phyloP scores from a whole-genome alignment of 2,888 invertebrate genomes.

The Miltochrista miniata region DNA sequence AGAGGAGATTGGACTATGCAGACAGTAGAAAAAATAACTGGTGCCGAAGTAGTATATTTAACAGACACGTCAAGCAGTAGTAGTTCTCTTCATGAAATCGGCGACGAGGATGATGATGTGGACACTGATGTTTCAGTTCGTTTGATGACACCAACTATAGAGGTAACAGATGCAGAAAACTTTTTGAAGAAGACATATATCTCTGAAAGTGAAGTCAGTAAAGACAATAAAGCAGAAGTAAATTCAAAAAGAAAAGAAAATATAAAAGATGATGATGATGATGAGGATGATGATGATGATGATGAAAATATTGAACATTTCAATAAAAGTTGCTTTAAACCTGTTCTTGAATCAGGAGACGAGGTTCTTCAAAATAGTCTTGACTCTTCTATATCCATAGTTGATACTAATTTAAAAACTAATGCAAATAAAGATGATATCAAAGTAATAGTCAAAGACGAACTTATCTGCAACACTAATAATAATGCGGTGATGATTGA shows the following conservation, averaged over 20 bases:
- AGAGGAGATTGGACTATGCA: constrained; percentile 81
- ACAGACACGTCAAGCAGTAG: constrained; percentile 87
- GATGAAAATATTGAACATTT: background rate
- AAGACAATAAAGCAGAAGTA: constrained; percentile 5
- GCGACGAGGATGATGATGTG: constrained; percentile 73
- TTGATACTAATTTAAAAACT: constrained; percentile 1
- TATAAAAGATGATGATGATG: no score
- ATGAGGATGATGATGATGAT: background rate
- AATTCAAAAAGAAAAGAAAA: background rate
- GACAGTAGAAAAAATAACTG: constrained; percentile 79
- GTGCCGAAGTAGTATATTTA: constrained; percentile 87
- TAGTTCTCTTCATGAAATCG: constrained; percentile 82
- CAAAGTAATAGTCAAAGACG: constrained; percentile 10
- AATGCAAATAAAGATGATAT: constrained; percentile 10
- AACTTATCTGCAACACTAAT: constrained; percentile 1
- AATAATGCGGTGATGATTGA: constrained; percentile 15
- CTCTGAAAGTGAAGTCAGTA: constrained; percentile 25
- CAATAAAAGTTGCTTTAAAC: background rate
- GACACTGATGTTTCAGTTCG: constrained; percentile 76
- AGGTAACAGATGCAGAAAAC: constrained; percentile 74
- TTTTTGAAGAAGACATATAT: constrained; percentile 65
- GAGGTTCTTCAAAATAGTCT: background rate
- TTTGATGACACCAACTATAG: constrained; percentile 78
- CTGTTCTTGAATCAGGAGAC: constrained; percentile 10
- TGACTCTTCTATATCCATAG: constrained; percentile 1